A percentile compares a stretch with the other conserved stretches of the same genome.
Evolutionary conservation across 2,797 vertebrate genomes (phyloP).

Genomic region (Dromococcyx pavoninus): DNA sequence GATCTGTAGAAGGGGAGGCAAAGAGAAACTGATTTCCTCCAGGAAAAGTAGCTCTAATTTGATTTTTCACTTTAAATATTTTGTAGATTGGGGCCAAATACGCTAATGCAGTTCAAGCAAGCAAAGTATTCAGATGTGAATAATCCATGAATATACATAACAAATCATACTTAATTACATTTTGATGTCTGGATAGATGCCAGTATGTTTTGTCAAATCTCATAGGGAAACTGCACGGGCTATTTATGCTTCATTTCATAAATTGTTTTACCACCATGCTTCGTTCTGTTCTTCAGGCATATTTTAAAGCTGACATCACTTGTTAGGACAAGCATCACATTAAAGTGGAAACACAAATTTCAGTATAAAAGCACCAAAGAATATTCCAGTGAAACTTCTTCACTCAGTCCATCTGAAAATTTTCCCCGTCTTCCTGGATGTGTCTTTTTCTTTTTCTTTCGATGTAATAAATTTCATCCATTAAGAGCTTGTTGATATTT

Average conservation of each 20-base stretch:
- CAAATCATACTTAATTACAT: constrained; percentile 62
- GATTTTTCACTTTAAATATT: constrained; percentile 42
- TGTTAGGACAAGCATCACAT: background rate
- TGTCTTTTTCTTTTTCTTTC: background rate
- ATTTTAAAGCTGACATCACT: constrained; percentile 24
- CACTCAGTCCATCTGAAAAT: background rate
- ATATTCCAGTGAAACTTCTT: background rate
- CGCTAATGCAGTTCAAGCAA: background rate
- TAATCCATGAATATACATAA: constrained; percentile 58
- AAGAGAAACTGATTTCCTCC: constrained; percentile 20
- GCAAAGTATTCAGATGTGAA: constrained; percentile 32
- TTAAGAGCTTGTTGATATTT: background rate
- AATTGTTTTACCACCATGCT: constrained; percentile 41
- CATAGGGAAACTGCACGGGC: constrained; percentile 7
- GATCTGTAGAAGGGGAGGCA: constrained; percentile 34
- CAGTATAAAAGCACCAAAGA: background rate
- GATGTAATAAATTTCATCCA: background rate
- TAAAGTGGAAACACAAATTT: background rate
- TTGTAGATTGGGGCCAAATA: constrained; percentile 16
- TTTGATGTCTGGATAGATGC: constrained; percentile 54
- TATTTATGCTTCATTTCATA: constrained; percentile 60
- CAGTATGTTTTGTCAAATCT: constrained; percentile 42
- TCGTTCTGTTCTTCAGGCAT: constrained; percentile 25
- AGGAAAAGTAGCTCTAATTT: constrained; percentile 29
- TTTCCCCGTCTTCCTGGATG: background rate